Conservation (phyloP, 2,797 vertebrate species). For the Siniperca obscura region DNA sequence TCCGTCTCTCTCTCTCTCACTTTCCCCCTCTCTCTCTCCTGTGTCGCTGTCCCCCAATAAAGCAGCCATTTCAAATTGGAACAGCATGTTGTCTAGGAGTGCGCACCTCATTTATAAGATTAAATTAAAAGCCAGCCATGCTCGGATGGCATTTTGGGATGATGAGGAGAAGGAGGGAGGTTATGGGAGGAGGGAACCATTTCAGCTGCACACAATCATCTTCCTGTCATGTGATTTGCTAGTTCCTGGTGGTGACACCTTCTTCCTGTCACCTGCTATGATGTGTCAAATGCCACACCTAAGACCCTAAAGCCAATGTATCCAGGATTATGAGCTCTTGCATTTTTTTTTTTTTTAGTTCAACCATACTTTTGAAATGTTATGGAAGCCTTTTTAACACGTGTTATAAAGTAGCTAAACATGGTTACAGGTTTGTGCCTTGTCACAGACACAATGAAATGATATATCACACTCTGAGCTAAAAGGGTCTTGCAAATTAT, state of each 20-base stretch:
- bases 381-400: slow-evolving; percentile 60
- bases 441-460: slow-evolving; percentile 77
- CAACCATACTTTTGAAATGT: slow-evolving; percentile 41
- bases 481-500: slow-evolving; percentile 69
- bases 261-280: slow-evolving; percentile 83
- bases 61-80: slow-evolving; percentile 85
- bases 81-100: slow-evolving; percentile 86
- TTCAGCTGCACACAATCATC: slow-evolving; percentile 84
- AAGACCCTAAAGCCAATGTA: slow-evolving; percentile 66
- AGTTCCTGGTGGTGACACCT: slow-evolving; percentile 80
- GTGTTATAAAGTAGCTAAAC: slow-evolving; percentile 73
- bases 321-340: slow-evolving; percentile 52
- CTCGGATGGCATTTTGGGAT: slow-evolving; percentile 79
- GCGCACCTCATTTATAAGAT: slow-evolving; percentile 86
- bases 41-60: slow-evolving; percentile 85
- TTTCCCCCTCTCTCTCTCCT: slow-evolving; percentile 52
- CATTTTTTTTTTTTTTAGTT: slow-evolving; percentile 21
- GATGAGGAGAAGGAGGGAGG: slow-evolving; percentile 67
- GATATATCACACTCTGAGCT: slow-evolving; percentile 80
- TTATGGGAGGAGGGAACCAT: slow-evolving; percentile 47
- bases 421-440: slow-evolving; percentile 71
- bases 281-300: slow-evolving; percentile 83
- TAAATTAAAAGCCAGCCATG: slow-evolving; percentile 87
- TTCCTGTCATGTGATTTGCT: slow-evolving; percentile 82
- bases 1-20: slow-evolving; percentile 33